Base-by-base conservation (phyloP, 2,797 vertebrate genomes). In the Emydoidea blandingii region DNA sequence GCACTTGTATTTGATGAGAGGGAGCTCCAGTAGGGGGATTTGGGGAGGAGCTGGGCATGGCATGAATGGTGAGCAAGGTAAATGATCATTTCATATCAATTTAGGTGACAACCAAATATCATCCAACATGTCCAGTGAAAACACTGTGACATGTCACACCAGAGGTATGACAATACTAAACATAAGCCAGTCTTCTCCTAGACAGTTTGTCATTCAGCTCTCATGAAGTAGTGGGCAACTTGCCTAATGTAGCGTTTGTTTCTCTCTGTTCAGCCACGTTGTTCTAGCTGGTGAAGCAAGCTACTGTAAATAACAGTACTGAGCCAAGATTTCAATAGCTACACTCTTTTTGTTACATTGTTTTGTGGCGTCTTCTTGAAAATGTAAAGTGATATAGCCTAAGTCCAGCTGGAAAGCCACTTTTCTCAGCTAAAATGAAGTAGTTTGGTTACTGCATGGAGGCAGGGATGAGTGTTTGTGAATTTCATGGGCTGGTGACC, bases 351-450 rank as follows among this genome's bases (percentile, higher is more conserved):
- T 12, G 1, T 79, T 37, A 81, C 21, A 21, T 68, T 83, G 14
- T 85, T 74, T 16, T 47, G 37, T 94, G 83, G 47, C 52, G 79
- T 59, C 81, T 95, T 91, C 21, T 0, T 0, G 15, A 78, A 34
- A 27, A 59, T 79, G n/a, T 89, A 53, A 95, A 86, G 68, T 31
- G 29, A 52, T 93, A 41, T 8, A 92, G 29, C 49, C 59, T 81
- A 44, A 74, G 49, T 89, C 76, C 88, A 95, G 59, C 59, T 95
- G 88, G 44, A 92, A 95, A 79, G 12, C 59, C 4, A 0, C 37
- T 89, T 37, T 81, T 89, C 85, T 89, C 76, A 91, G 68, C 34
- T 81, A 91, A 92, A 89, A 50, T 31, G 91, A 86, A 92, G 50
- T 47, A 84, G 29, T 76, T 57, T 59, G 82, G 19, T 74, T 72